Evolutionary conservation across 2,888 invertebrate genomes (phyloP).

Genomic region (Teleiodes luculella): DNA sequence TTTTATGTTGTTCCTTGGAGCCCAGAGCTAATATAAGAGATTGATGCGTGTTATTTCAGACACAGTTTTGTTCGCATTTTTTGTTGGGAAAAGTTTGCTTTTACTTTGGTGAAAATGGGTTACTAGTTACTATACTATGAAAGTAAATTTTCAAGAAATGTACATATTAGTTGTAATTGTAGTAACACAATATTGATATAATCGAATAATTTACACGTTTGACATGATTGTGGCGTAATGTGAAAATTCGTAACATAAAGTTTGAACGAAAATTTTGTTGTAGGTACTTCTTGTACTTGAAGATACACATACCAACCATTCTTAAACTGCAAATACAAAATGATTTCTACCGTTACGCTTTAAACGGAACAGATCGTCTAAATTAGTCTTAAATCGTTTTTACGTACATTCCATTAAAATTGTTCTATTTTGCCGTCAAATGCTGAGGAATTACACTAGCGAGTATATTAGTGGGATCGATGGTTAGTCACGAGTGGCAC

Average conservation of each 20-base stretch:
- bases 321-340: neutral
- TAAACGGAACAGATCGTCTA: neutral
- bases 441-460: conserved; percentile 27
- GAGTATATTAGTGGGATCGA: conserved; percentile 37
- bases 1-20: conserved; percentile 70
- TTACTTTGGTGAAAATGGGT: conserved; percentile 13
- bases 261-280: too few relatives aligned
- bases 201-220: too few relatives aligned
- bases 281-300: too few relatives aligned
- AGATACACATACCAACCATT: too few relatives aligned
- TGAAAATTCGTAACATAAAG: too few relatives aligned
- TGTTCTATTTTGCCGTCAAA: conserved; percentile 21
- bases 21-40: conserved; percentile 68
- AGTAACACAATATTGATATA: too few relatives aligned
- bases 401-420: conserved; percentile 18
- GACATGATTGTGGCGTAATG: too few relatives aligned
- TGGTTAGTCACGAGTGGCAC: conserved; percentile 38
- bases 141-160: neutral
- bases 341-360: neutral
- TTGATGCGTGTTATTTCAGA: conserved; percentile 66
- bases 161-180: neutral
- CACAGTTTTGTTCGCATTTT: conserved; percentile 42
- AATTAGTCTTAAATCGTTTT: neutral
- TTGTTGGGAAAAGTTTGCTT: conserved; percentile 20
- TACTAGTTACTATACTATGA: neutral